Evolutionary conservation across 53 echinoderm and acorn worm genomes (phyloP), one percentile per base, ranked within the genome.

Genomic region (Pentamera pediparva): DNA sequence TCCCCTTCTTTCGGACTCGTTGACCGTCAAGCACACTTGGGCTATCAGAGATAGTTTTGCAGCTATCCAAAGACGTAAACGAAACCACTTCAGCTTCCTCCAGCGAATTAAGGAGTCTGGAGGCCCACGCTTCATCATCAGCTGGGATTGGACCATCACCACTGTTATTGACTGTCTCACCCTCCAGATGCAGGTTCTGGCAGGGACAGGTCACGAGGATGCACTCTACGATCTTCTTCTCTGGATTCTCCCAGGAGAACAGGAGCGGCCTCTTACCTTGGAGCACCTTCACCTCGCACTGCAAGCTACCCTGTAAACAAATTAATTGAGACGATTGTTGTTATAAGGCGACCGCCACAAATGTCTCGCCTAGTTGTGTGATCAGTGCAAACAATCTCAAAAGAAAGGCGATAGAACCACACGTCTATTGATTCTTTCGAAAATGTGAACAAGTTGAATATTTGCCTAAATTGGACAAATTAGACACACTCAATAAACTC

Each of bases 211-310:
- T 72, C n/a, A 72, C 37, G 19, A 72, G 36, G 55, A 20, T 18
- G 37, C 73, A 20, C 26, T 72, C 73, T 21, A 72, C 52, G 3
- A 9, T n/a, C n/a, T 11, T 26, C 11, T 30, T 72, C 5, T 4
- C 31, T 31, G 51, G 34, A 35, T 72, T 72, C 26, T 54, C 52
- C 73, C 73, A 72, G 8, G 73, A 32, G 37, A 72, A 72, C 34
- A 72, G 19, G 12, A 72, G 3, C 8, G 73, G 73, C 3, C 13
- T 57, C 18, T 32, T 27, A 22, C 38, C 38, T 17, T 5, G 35
- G 3, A 72, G 30, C 51, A 72, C 17, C 36, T 72, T 72, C 6
- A 72, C 54, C 37, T 72, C 52, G 24, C 51, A 34, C 5, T 53
- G 35, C 15, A 72, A 30, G 19, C 31, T 34, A 13, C 55, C 52